A percentile compares a stretch with the other conserved stretches of the same genome.
These are phyloP conservation scores for Heliconius melpomene DNA, from an alignment of 1,140 invertebrate species.

Conservation along the genomic window DNA sequence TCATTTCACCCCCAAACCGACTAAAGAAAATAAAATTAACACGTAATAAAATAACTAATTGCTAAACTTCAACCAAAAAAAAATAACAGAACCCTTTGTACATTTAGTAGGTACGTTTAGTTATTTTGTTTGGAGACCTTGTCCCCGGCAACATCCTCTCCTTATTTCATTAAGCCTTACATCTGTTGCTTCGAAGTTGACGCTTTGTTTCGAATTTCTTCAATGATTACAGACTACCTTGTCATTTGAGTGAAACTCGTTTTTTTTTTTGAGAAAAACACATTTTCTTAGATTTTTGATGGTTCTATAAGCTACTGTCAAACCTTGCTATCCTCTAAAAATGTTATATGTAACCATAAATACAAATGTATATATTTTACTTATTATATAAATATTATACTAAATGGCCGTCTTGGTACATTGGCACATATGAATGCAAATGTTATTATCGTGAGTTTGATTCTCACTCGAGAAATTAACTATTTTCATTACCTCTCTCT, in stretches of 20 bases:
- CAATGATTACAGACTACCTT: conserved; percentile 33
- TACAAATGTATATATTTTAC: no score
- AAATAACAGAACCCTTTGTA: not conserved
- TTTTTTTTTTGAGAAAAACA: not conserved
- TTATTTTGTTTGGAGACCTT: not conserved
- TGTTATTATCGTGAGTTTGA: no score
- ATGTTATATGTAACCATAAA: no score
- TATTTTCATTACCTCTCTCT: no score
- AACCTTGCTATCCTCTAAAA: no score
- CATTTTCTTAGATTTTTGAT: not conserved
- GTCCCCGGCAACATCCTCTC: conserved; percentile 13
- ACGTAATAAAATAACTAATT: not conserved
- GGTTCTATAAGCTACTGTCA: no score
- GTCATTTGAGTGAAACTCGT: not conserved
- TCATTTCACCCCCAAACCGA: no score
- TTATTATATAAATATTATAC: no score
- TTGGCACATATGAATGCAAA: no score
- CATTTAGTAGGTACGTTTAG: not conserved
- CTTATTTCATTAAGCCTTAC: conserved; percentile 50
- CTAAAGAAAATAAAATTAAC: no score
- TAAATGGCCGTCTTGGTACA: no score
- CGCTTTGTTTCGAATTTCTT: conserved; percentile 52
- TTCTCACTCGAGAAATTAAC: no score
- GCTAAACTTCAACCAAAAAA: not conserved
- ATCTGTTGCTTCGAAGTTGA: conserved; percentile 53